These are phyloP conservation scores for Sinocyclocheilus rhinocerous DNA, from an alignment of 2,113 vertebrate species.

Conservation along the genomic window DNA sequence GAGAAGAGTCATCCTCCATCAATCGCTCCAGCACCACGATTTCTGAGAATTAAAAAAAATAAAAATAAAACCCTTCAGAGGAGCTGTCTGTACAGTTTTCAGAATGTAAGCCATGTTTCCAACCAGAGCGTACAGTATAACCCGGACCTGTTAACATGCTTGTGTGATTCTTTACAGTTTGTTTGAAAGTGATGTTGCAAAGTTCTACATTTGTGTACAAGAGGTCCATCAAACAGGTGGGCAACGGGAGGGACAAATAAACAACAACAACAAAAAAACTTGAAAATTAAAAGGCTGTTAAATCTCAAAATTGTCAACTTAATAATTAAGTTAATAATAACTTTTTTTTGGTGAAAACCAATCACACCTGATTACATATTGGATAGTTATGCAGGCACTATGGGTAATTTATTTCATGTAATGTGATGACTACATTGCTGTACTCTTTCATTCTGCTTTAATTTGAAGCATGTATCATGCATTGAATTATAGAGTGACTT, in stretches of 20 bases:
- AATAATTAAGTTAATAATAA: no score
- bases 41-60: not conserved
- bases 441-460: no score
- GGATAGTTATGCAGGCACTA: no score
- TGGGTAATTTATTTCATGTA: no score
- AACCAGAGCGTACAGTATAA: not conserved
- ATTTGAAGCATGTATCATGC: no score
- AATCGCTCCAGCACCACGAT: not conserved
- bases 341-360: no score
- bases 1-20: conserved; percentile 16
- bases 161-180: not conserved
- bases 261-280: not conserved
- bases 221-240: not conserved
- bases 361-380: no score
- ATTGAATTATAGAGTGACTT: no score
- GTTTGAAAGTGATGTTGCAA: not conserved
- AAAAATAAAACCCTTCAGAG: not conserved
- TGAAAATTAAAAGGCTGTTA: not conserved
- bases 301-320: no score
- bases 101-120: not conserved
- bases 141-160: not conserved
- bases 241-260: not conserved
- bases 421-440: no score
- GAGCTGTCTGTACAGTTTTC: not conserved
- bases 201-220: not conserved